Evolutionary conservation across 1,140 invertebrate species (phyloP).

Genomic region (Philopotamus ludificatus): DNA sequence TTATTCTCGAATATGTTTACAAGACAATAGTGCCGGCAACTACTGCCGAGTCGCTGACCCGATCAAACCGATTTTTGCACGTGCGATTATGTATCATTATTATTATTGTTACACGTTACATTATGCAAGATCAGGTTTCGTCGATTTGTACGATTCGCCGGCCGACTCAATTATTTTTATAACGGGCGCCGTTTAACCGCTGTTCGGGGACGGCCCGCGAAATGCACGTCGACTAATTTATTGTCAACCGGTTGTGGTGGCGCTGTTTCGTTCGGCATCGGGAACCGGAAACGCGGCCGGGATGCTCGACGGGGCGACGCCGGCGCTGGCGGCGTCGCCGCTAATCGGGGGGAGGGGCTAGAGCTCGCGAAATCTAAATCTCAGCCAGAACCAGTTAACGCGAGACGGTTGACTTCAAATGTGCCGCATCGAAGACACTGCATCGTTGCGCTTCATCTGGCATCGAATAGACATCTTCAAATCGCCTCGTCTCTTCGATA

Average conservation of each 20-base stretch:
- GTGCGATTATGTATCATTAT: neutral
- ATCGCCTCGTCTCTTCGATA: no score
- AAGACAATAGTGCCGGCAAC: no score
- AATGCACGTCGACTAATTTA: neutral
- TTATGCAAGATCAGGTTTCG: neutral
- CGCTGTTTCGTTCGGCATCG: neutral
- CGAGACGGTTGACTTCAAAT: no score
- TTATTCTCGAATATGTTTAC: no score
- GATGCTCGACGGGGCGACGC: neutral
- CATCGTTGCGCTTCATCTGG: no score
- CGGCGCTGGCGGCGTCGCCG: neutral
- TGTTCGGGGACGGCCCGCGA: neutral
- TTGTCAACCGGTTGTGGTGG: neutral
- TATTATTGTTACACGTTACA: neutral
- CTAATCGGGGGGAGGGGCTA: neutral
- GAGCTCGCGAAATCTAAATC: no score
- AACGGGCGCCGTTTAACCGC: neutral
- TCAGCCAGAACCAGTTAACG: no score
- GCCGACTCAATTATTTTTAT: slow-evolving; percentile 1
- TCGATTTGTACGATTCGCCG: neutral
- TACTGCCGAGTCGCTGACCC: neutral
- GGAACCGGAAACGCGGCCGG: neutral
- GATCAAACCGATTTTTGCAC: neutral
- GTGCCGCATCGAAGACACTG: no score
- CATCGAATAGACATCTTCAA: no score